These are phyloP conservation scores for Trachurus trachurus DNA, from an alignment of 2,797 vertebrate genomes.

Conservation along the genomic window DNA sequence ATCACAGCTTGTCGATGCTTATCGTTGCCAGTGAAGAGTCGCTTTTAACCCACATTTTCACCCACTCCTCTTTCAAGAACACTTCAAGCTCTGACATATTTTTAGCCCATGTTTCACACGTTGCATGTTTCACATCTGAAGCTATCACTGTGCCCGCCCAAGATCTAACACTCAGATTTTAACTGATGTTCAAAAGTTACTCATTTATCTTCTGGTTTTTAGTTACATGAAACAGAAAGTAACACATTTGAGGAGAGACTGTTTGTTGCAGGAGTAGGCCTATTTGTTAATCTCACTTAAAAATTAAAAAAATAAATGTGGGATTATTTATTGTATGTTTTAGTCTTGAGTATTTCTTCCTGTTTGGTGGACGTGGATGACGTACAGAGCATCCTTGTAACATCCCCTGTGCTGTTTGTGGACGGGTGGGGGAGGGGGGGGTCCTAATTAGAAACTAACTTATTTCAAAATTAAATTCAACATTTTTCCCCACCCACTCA, in stretches of 20 bases:
- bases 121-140: neutral
- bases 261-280: too few species aligned
- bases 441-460: neutral
- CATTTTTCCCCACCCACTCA: neutral
- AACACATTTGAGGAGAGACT: neutral
- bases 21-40: neutral
- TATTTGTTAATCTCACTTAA: too few species aligned
- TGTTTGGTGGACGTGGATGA: neutral
- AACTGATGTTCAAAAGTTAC: neutral
- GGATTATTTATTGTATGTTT: too few species aligned
- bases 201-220: neutral
- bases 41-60: neutral
- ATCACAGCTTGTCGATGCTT: neutral
- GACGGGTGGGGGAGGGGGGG: neutral
- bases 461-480: neutral
- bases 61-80: neutral
- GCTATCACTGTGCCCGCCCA: neutral
- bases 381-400: slow-evolving; percentile 3
- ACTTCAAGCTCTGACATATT: neutral
- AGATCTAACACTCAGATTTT: neutral
- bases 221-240: neutral
- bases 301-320: too few species aligned
- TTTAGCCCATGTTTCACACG: neutral
- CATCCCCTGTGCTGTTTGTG: neutral
- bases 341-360: too few species aligned